Evolutionary conservation across 2,113 vertebrate species (phyloP).

Genomic region (Cochlearius cochlearius): DNA sequence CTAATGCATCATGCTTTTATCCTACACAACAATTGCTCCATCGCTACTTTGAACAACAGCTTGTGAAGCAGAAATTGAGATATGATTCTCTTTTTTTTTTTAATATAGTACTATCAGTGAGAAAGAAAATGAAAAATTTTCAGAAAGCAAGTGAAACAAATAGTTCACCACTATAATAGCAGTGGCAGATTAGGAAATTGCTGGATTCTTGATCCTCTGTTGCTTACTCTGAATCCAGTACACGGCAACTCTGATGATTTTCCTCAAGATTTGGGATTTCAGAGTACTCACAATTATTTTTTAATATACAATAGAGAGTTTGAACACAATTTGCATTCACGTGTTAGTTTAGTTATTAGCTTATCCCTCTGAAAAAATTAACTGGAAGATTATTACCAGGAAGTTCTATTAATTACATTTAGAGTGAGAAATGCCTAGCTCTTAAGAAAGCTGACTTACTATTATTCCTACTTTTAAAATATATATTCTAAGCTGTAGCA

Average conservation of each 20-base stretch:
- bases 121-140: not conserved
- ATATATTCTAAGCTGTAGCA: not conserved
- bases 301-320: not conserved
- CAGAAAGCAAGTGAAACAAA: not conserved
- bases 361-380: not conserved
- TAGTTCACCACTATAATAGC: not conserved
- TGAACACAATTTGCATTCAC: not conserved
- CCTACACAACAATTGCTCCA: not conserved
- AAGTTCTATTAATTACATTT: not conserved
- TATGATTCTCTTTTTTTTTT: not conserved
- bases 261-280: no score
- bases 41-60: not conserved
- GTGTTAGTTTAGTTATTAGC: not conserved
- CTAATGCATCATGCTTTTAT: not conserved
- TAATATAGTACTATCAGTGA: not conserved
- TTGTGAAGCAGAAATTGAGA: not conserved
- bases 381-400: not conserved
- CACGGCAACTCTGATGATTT: accelerated
- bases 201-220: not conserved
- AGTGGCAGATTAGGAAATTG: not conserved
- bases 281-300: not conserved
- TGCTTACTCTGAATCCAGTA: not conserved
- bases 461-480: not conserved
- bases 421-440: not conserved
- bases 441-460: not conserved